Conservation (phyloP, 53 echinoderm and acorn worm genomes). For the Crossaster papposus region DNA sequence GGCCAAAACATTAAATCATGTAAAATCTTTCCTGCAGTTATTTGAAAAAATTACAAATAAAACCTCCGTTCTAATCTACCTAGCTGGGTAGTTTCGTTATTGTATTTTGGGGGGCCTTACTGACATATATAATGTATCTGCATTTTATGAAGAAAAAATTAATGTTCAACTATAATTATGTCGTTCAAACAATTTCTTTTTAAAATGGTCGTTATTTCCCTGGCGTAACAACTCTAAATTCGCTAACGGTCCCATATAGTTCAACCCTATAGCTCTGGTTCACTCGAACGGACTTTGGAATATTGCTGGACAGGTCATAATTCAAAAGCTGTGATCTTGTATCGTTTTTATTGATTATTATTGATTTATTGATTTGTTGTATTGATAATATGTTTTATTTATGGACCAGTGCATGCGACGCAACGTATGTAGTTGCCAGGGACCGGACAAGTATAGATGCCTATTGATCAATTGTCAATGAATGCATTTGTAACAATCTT, state of each 20-base stretch:
- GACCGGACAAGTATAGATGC: not conserved
- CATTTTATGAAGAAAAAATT: no score
- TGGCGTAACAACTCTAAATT: not conserved
- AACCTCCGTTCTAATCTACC: no score
- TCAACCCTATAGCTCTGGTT: no score
- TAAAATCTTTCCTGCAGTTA: no score
- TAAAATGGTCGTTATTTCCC: not conserved
- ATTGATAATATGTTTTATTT: not conserved
- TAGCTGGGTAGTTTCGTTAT: no score
- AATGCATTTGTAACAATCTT: not conserved
- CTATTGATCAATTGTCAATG: not conserved
- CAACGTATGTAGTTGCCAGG: not conserved
- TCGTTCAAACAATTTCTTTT: not conserved
- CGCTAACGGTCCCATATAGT: not conserved
- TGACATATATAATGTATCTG: no score
- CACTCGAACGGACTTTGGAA: constrained; percentile 2
- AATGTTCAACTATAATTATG: no score
- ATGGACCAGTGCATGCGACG: not conserved
- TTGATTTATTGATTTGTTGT: no score
- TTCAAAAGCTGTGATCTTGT: not conserved
- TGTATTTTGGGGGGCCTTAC: no score
- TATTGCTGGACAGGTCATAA: not conserved
- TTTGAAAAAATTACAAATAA: no score
- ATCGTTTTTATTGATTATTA: not conserved
- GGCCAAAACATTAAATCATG: no score